Evolutionary conservation across 2,888 invertebrate genomes (phyloP).

Genomic region (Ypsolopha sequella): DNA sequence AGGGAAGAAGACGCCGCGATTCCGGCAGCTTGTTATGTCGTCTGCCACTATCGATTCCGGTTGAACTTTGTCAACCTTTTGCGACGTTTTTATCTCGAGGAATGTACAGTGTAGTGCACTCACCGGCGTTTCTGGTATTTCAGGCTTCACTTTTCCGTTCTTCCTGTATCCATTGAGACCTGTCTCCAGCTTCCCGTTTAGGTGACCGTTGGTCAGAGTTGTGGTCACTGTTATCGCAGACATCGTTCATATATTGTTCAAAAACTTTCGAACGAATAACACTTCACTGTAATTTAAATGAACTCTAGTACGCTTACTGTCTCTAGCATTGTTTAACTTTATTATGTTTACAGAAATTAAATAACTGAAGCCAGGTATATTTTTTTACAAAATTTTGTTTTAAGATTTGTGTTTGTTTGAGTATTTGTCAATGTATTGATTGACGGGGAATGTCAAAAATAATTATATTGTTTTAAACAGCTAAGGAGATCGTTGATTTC

Average conservation of each 20-base stretch:
- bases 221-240: constrained; percentile 55
- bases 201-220: constrained; percentile 47
- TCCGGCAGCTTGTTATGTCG: no score
- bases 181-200: constrained; percentile 45
- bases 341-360: no score
- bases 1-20: no score
- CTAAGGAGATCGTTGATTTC: background rate
- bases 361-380: background rate
- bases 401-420: background rate
- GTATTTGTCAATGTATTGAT: background rate
- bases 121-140: constrained; percentile 33
- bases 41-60: no score
- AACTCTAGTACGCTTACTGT: background rate
- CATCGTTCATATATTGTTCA: constrained; percentile 25
- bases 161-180: constrained; percentile 47
- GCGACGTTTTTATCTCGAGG: no score
- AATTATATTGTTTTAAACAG: background rate
- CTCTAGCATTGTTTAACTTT: no score
- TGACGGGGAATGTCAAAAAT: background rate
- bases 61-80: no score
- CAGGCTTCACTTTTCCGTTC: constrained; percentile 47
- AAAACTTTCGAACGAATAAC: background rate
- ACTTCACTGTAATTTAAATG: background rate
- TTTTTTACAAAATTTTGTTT: background rate
- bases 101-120: background rate